Percentiles rank a stretch among this genome's conserved stretches.
Conservation (phyloP, 2,888 invertebrate genomes). For the Acronicta leporina region DNA sequence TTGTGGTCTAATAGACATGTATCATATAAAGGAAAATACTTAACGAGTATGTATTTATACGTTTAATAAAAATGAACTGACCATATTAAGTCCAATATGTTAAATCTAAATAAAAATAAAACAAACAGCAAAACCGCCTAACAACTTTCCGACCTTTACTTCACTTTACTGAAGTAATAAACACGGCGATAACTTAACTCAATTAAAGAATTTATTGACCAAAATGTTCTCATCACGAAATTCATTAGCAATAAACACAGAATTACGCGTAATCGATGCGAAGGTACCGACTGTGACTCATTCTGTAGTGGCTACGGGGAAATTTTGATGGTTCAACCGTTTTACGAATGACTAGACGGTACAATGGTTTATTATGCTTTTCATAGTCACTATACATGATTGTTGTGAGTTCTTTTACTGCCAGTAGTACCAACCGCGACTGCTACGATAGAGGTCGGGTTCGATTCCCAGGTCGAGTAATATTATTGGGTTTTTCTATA, state of each 20-base stretch:
- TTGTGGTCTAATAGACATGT: too few relatives aligned
- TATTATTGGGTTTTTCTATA: too few relatives aligned
- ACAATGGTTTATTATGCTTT: slow-evolving; percentile 18
- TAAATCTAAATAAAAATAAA: background rate
- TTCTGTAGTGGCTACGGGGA: slow-evolving; percentile 52
- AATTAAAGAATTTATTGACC: slow-evolving; percentile 27
- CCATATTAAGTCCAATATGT: too few relatives aligned
- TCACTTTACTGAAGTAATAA: slow-evolving; percentile 32
- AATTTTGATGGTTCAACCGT: slow-evolving; percentile 54
- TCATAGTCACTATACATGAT: slow-evolving; percentile 7
- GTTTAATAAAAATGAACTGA: too few relatives aligned
- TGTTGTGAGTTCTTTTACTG: background rate
- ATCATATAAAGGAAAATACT: too few relatives aligned
- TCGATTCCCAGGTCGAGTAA: too few relatives aligned
- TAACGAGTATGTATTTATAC: too few relatives aligned
- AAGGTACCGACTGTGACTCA: slow-evolving; percentile 60
- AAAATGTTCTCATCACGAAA: slow-evolving; percentile 39
- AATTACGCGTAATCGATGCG: slow-evolving; percentile 51
- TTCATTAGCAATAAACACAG: slow-evolving; percentile 58
- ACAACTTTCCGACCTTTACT: background rate
- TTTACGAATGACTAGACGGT: slow-evolving; percentile 44
- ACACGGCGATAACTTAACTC: slow-evolving; percentile 17
- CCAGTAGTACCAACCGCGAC: too few relatives aligned
- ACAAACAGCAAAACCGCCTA: background rate
- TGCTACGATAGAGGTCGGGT: too few relatives aligned